These are phyloP conservation scores for Sphenodon punctatus DNA, from an alignment of 2,797 vertebrate species.

Conservation along the genomic window DNA sequence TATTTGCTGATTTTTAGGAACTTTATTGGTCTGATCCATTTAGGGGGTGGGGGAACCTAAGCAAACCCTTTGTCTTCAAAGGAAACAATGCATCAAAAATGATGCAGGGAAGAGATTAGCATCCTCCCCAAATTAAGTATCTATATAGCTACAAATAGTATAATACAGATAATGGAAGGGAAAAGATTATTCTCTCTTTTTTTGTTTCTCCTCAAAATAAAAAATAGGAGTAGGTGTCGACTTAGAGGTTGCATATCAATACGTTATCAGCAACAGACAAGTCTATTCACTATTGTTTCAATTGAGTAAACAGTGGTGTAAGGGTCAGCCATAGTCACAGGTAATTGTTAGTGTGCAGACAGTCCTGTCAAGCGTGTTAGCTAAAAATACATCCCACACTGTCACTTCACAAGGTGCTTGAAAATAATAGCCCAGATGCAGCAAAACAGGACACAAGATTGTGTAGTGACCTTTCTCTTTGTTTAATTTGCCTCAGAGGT, in stretches of 20 bases:
- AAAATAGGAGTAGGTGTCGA: constrained; percentile 73
- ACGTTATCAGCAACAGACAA: constrained; percentile 81
- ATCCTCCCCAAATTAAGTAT: background rate
- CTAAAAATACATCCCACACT: constrained; percentile 88
- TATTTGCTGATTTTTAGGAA: constrained; percentile 31
- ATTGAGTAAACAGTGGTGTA: constrained; percentile 84
- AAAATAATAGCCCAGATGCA: constrained; percentile 86
- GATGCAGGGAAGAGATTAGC: background rate
- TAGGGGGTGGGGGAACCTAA: too few relatives aligned
- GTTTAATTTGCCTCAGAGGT: constrained; percentile 80
- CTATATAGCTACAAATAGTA: background rate
- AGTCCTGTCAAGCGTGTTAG: constrained; percentile 83
- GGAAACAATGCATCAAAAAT: constrained; percentile 23
- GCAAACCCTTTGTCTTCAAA: constrained; percentile 30
- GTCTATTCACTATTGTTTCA: constrained; percentile 84
- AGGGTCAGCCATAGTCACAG: constrained; percentile 86
- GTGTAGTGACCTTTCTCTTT: constrained; percentile 90
- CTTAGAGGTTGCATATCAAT: constrained; percentile 76
- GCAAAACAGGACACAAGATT: constrained; percentile 81
- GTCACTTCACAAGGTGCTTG: constrained; percentile 88
- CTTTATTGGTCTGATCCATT: constrained; percentile 17
- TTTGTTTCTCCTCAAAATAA: constrained; percentile 65
- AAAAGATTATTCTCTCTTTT: constrained; percentile 37
- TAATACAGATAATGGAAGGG: background rate
- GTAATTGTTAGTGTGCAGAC: constrained; percentile 89